Percentiles rank a stretch among this genome's conserved stretches.
phyloP scores from a whole-genome alignment of 2,113 vertebrate species.

The Lamprologus lemairii region DNA sequence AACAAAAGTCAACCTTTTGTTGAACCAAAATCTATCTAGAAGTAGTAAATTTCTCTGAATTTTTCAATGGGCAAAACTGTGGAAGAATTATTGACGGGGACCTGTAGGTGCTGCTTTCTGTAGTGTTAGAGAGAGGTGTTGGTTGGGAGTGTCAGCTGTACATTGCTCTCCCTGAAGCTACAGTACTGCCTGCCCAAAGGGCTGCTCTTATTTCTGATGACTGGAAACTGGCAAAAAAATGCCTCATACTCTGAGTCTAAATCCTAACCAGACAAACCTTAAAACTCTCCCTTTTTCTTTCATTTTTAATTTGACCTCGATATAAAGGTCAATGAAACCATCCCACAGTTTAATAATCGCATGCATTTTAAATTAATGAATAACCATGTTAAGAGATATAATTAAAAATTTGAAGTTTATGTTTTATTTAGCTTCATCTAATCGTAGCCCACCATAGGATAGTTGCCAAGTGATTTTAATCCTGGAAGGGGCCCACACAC shows the following conservation, averaged over 20 bases:
- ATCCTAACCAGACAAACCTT: not conserved
- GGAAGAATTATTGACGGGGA: not conserved
- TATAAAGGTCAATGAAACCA: not conserved
- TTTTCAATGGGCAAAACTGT: not conserved
- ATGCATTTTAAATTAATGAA: not conserved
- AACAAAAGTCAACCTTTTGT: not conserved
- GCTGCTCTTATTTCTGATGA: not conserved
- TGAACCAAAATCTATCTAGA: not conserved
- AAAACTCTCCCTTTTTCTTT: not conserved
- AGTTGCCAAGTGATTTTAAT: not conserved
- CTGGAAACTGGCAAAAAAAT: not conserved
- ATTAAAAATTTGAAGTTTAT: not conserved
- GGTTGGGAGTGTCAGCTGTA: not conserved
- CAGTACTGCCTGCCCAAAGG: not conserved
- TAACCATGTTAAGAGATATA: not conserved
- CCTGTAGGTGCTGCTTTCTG: not conserved
- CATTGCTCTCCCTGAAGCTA: not conserved
- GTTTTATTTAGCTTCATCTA: not conserved
- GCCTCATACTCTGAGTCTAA: not conserved
- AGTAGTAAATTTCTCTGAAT: not conserved
- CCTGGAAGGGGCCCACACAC: not conserved
- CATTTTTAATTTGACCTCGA: not conserved
- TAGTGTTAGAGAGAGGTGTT: not conserved
- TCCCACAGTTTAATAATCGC: not conserved
- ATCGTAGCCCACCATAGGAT: not conserved